phyloP scores from a whole-genome alignment of 2,797 vertebrate species.

The Tapera naevia region DNA sequence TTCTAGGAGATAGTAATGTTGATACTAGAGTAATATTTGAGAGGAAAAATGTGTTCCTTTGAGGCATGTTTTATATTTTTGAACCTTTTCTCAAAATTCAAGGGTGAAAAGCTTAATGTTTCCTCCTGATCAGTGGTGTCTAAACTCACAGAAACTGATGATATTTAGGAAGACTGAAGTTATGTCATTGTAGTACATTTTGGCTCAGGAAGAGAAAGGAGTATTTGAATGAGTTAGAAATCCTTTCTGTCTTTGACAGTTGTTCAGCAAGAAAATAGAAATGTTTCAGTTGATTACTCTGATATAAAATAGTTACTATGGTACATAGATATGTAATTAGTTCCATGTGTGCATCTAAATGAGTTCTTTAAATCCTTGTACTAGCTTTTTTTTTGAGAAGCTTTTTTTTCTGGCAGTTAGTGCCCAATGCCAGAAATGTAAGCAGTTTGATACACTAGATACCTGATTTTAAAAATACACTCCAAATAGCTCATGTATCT shows the following conservation, averaged over 20 bases:
- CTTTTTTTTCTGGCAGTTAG: neutral
- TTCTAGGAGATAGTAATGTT: neutral
- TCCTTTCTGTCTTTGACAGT: neutral
- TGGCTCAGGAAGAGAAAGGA: conserved; percentile 8
- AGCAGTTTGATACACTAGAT: neutral
- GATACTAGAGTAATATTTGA: neutral
- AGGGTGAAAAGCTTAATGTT: neutral
- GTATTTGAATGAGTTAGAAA: conserved; percentile 8
- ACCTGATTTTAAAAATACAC: neutral
- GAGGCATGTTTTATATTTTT: neutral
- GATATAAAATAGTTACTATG: neutral
- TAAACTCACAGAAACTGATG: neutral
- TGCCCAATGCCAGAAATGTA: neutral
- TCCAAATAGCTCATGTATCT: neutral
- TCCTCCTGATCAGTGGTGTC: neutral
- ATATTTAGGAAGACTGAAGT: neutral
- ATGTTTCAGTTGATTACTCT: conserved; percentile 14
- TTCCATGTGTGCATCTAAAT: neutral
- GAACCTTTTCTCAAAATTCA: neutral
- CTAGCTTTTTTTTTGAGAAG: neutral
- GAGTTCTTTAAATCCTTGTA: neutral
- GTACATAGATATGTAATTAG: neutral
- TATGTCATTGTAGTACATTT: neutral
- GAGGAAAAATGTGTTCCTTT: neutral
- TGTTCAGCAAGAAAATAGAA: conserved; percentile 27